Conservation (phyloP, 2,797 vertebrate genomes). For the Peromyscus eremicus region DNA sequence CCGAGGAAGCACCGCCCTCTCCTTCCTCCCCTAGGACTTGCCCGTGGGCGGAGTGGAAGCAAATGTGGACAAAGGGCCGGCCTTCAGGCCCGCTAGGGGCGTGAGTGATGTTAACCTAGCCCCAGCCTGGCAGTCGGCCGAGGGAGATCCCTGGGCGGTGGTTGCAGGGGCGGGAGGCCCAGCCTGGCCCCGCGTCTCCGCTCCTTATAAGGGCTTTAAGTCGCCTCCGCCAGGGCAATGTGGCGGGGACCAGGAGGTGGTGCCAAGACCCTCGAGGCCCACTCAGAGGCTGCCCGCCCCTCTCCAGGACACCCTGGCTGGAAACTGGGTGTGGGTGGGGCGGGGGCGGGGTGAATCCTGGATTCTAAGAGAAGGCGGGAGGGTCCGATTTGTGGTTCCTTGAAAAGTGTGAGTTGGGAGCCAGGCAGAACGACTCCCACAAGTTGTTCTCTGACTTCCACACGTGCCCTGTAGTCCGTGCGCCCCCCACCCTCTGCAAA, state of each 20-base stretch:
- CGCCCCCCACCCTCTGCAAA: background rate
- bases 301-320: background rate
- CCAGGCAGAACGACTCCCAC: background rate
- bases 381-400: too few relatives aligned
- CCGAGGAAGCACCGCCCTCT: background rate
- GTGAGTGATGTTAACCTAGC: background rate
- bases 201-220: slow-evolving; percentile 77
- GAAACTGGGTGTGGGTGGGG: background rate
- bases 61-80: background rate
- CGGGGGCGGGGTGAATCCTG: background rate
- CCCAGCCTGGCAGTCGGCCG: fast-evolving
- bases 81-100: background rate
- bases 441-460: background rate
- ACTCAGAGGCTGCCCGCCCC: background rate
- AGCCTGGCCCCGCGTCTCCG: background rate
- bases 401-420: background rate
- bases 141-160: slow-evolving; percentile 32
- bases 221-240: slow-evolving; percentile 21
- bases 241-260: slow-evolving; percentile 12
- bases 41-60: background rate
- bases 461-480: background rate
- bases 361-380: background rate
- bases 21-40: background rate
- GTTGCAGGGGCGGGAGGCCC: background rate
- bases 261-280: background rate